Evolutionary conservation across 2,888 invertebrate genomes (phyloP).

Genomic region (Plebejus anna): DNA sequence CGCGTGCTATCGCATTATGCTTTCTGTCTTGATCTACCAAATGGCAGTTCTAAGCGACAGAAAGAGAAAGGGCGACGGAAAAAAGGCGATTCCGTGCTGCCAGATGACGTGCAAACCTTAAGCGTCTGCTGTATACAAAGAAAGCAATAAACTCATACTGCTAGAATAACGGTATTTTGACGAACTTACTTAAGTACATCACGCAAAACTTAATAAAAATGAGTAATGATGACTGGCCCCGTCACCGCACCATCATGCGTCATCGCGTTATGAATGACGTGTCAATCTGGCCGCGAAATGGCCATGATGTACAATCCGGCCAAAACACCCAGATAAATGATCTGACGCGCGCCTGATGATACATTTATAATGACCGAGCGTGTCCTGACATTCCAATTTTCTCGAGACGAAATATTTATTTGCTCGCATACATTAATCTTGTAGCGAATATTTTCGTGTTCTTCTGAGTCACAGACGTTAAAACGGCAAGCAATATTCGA

Average conservation of each 20-base stretch:
- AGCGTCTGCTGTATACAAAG: not conserved
- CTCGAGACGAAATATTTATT: conserved; percentile 13
- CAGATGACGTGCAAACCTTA: no score
- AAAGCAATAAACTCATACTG: not conserved
- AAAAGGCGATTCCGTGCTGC: no score
- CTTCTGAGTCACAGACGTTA: not conserved
- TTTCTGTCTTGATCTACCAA: no score
- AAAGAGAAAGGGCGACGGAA: no score
- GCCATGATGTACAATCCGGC: conserved; percentile 2
- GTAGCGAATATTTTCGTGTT: conserved; percentile 30
- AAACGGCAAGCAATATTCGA: not conserved
- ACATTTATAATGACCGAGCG: conserved; percentile 4
- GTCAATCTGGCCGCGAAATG: conserved; percentile 4
- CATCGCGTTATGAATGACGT: conserved; percentile 5
- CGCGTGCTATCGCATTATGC: no score
- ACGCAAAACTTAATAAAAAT: conserved; percentile 26
- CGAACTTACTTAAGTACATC: not conserved
- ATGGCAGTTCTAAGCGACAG: no score
- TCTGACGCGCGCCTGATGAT: not conserved
- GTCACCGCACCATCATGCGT: not conserved
- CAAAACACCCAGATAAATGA: conserved; percentile 5
- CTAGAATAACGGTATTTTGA: not conserved
- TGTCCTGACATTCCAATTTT: conserved; percentile 17
- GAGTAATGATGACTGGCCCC: not conserved
- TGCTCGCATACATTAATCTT: not conserved